A percentile compares a stretch with the other conserved stretches of the same genome.
phyloP scores from a whole-genome alignment of 2,113 vertebrate genomes.

The Alces alces region DNA sequence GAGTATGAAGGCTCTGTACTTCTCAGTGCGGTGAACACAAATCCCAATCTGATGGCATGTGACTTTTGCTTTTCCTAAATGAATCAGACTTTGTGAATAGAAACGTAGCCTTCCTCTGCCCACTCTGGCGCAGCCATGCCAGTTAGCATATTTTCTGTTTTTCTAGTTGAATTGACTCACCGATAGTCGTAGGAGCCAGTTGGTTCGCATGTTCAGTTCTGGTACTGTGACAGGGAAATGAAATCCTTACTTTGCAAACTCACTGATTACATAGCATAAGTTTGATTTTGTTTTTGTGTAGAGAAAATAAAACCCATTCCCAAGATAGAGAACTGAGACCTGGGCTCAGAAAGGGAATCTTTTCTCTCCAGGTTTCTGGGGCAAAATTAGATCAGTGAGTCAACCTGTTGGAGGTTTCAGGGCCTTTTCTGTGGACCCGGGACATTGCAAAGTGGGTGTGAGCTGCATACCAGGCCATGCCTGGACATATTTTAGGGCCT shows the following conservation, averaged over 20 bases:
- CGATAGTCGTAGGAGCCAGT: background rate
- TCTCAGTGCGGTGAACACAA: background rate
- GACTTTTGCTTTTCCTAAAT: constrained; percentile 40
- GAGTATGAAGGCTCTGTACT: background rate
- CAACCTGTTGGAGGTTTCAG: background rate
- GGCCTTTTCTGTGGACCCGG: background rate
- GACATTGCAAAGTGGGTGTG: background rate
- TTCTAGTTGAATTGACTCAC: constrained; percentile 22
- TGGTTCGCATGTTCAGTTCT: background rate
- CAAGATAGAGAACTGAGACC: background rate
- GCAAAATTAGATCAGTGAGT: background rate
- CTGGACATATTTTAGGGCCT: background rate
- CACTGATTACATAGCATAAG: background rate
- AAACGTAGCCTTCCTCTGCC: background rate
- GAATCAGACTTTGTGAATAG: constrained; percentile 53
- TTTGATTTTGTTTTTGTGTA: background rate
- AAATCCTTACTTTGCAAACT: background rate
- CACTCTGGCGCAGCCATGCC: background rate
- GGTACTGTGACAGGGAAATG: background rate
- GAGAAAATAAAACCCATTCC: background rate
- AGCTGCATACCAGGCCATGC: background rate
- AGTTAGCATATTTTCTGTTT: constrained; percentile 9
- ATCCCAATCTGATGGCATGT: constrained; percentile 11
- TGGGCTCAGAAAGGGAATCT: background rate
- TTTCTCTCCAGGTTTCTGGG: background rate